Evolutionary conservation across 2,113 vertebrate species (phyloP), one percentile per base, ranked within the genome.

Genomic region (Merops nubicus): DNA sequence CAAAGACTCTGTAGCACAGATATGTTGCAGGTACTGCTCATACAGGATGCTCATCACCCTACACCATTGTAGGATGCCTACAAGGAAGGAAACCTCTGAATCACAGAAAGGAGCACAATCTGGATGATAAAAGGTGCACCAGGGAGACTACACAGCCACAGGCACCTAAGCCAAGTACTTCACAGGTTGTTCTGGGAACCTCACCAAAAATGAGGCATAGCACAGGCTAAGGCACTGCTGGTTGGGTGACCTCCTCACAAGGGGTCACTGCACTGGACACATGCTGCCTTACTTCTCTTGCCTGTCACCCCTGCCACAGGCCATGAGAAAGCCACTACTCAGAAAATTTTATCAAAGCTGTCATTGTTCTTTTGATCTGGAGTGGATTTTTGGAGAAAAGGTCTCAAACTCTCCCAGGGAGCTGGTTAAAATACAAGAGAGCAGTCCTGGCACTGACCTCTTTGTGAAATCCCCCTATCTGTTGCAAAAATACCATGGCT

Each of bases 171-270:
- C 13, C 1, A 8, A 36, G 19, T 59, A 45, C 34, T 68, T 76
- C 63, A 43, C 12, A 21, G 34, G 9, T 21, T 85, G 43, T 7
- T 31, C 25, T 59, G 63, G 28, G 18, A 53, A 15, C 15, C 40
- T 28, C 31, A 18, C 45, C 8, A 6, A 40, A 29, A 82, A 21
- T 7, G 15, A 31, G 21, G 15, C 12, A 28, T 54, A 48, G 21
- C 45, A 29, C 29, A n/a, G 0, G 1, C 9, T 26, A 48, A 48
- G 47, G 38, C 56, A 38, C 13, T 23, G 5, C 0, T 42, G 1
- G 5, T 7, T 0, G 0, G 20, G 14, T 33, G 48, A 18, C 10
- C 16, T 48, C 38, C 34, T 51, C 29, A n/a, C 45, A 8, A 74
- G 8, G 5, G 8, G 6, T 47, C 48, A 42, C 29, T 25, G 13